Evolutionary conservation across 2,113 vertebrate genomes (phyloP).

Genomic region (Caretta caretta): DNA sequence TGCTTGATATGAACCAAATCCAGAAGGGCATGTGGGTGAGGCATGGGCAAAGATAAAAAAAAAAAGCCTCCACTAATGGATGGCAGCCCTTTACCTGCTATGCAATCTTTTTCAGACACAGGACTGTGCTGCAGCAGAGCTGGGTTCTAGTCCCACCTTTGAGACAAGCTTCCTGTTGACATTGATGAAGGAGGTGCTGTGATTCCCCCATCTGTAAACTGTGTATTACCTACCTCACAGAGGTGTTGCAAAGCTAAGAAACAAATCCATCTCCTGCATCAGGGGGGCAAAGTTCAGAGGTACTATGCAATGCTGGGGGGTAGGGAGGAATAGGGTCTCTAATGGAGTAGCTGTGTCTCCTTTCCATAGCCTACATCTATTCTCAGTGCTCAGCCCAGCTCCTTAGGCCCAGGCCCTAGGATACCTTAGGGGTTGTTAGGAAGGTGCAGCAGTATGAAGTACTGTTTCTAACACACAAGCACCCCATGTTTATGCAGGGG

Average conservation of each 20-base stretch:
- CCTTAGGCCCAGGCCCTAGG: not conserved
- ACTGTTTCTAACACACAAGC: not conserved
- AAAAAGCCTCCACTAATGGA: not conserved
- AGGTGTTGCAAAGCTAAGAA: not conserved
- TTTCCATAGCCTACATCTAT: not conserved
- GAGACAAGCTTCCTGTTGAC: not conserved
- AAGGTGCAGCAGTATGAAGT: not conserved
- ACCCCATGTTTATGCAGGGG: not conserved
- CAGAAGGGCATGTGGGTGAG: not conserved
- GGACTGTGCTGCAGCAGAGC: not conserved
- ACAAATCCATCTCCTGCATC: not conserved
- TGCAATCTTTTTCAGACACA: not conserved
- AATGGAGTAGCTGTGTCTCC: not conserved
- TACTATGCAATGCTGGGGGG: not conserved
- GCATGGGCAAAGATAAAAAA: too few species aligned
- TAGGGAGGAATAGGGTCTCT: not conserved
- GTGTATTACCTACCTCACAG: not conserved
- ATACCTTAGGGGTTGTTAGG: not conserved
- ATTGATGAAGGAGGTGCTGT: not conserved
- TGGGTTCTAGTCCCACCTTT: not conserved
- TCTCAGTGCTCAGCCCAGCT: not conserved
- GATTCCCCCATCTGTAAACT: too few species aligned
- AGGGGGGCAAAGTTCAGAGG: not conserved
- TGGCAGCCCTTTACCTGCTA: not conserved
- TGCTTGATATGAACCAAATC: not conserved